Evolutionary conservation across 2,888 invertebrate species (phyloP), one percentile per base, ranked within the genome.

Genomic region (Noctua janthe): DNA sequence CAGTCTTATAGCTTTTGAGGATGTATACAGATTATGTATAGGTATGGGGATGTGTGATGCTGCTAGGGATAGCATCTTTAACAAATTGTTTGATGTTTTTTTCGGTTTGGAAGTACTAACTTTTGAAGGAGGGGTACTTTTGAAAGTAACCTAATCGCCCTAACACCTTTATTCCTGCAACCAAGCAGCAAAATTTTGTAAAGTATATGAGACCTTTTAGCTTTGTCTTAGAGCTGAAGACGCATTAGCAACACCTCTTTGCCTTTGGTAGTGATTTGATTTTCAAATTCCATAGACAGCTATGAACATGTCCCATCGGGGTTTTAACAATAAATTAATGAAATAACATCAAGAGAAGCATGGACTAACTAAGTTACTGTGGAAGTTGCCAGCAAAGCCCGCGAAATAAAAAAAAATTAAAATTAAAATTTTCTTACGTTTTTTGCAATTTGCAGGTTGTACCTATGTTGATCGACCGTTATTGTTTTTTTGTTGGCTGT

Each of bases 1-100:
- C 83, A 86, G 80, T 84, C 84, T 80, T 86, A 86, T 82, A 78
- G 86, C 85, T 83, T 80, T 70, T 71, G 76, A 83, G 69, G 6
- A 66, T 75, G 81, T 83, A 59, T 67, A 73, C 39, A 47, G 66
- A 78, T 56, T 54, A 43, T 77, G 47, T 74, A 20, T 51, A 43
- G n/a, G 11, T 70, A 64, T 73, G 20, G 73, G 54, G 54, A 51
- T 70, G 49, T 71, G 54, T 8, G 70, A 74, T 23, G 70, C 23
- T 64, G 80, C 15, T 72, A 39, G 23, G 15, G 51, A 69, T 78
- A 59, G 23, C 20, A 15, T 54, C 20, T 82, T 67, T 71, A 54
- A 54, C 11, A 10, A 59, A 54, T 59, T 59, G 20, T 64, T 81
- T 74, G n/a, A 29, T 54, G 43, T 43, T 15, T 3, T 29, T 54